Base-by-base conservation (phyloP, 2,888 invertebrate genomes). In the Apantesis nais region DNA sequence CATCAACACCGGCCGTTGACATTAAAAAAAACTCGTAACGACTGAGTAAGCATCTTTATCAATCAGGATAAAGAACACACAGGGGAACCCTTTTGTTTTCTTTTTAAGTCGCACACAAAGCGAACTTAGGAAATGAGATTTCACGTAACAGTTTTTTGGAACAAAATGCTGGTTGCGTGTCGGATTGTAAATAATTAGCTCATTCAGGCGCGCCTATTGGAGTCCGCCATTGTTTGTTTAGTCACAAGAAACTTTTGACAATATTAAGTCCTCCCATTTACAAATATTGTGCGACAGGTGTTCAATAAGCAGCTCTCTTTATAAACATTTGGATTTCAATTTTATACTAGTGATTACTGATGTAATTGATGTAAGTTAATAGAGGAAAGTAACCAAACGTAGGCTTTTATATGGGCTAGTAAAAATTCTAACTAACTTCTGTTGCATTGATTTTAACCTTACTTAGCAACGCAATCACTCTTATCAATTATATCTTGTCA, bases 111-210 rank as follows among this genome's bases (percentile, higher is more conserved):
- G 82, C 29, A 88, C 86, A 93, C 92, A 91, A 93, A 90, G 90
- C 86, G 82, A 89, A 91, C 86, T 90, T 90, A 90, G 94, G 94
- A 94, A 94, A 94, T 93, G 92, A 90, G 91, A 94, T 94, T 94
- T 93, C 92, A 94, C 93, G 94, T 93, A 88, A 88, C 88, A 88
- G 88, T 93, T 93, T 94, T 94, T 94, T 89, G 84, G 81, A 84
- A 86, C 83, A 87, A 87, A 86, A 82, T 86, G 80, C 85, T 84
- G 87, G 86, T 89, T 87, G 92, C 94, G 93, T 95, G 92, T 88
- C 94, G 89, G 89, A 95, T 94, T 89, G 93, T 93, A 93, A 93
- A 94, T 95, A 94, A 95, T 94, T 94, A 94, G 90, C 89, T 89
- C 89, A 91, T 91, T 92, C 89, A 90, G 87, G 86, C 90, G 89